phyloP scores from a whole-genome alignment of 2,113 vertebrate genomes.

The Microcebus griseorufus region DNA sequence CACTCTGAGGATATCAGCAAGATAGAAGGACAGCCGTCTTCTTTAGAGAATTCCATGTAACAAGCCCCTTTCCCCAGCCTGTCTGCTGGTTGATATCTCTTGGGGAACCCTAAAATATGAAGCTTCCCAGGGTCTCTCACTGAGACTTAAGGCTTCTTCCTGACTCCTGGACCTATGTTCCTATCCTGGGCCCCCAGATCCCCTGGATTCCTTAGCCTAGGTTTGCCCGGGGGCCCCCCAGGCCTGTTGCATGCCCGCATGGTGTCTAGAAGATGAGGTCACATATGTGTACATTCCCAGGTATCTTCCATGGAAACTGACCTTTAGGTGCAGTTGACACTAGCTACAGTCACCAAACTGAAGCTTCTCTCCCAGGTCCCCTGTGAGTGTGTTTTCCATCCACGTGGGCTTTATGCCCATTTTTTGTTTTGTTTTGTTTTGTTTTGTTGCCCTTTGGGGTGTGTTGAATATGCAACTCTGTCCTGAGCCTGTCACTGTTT shows the following conservation, averaged over 20 bases:
- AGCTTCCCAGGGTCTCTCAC: not conserved
- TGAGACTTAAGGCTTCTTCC: not conserved
- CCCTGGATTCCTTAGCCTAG: too few relatives aligned
- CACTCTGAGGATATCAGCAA: not conserved
- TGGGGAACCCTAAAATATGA: not conserved
- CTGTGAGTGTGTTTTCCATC: not conserved
- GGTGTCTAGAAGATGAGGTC: not conserved
- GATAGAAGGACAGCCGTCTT: not conserved
- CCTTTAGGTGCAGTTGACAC: not conserved
- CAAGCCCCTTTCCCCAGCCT: too few relatives aligned
- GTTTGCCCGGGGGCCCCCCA: rapidly evolving
- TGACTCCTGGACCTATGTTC: not conserved
- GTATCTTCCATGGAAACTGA: too few relatives aligned
- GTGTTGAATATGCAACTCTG: not conserved
- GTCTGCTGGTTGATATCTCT: too few relatives aligned
- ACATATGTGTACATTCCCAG: not conserved
- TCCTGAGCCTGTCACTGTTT: not conserved
- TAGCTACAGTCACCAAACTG: not conserved
- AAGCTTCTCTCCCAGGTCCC: not conserved
- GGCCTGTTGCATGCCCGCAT: too few relatives aligned
- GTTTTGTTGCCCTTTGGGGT: not conserved
- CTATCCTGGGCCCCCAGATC: not conserved
- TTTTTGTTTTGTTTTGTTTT: not conserved
- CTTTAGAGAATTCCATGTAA: not conserved
- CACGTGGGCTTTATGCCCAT: too few relatives aligned